Base-by-base conservation (phyloP, 1,140 invertebrate genomes). In the Triops cancriformis region DNA sequence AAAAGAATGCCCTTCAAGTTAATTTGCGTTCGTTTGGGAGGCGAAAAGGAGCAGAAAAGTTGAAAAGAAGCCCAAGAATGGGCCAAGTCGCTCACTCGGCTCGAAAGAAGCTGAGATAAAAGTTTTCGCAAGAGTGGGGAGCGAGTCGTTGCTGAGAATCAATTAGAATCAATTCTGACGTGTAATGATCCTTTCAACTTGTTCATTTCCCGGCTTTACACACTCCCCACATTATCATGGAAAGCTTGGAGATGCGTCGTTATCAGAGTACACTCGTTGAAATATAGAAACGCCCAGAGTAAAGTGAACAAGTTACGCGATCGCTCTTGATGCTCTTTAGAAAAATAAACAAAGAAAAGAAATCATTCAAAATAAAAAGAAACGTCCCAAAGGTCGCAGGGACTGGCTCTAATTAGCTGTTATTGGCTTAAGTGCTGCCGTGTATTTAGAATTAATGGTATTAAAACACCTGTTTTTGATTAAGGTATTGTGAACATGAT, bases 401-500 rank as follows among this genome's bases (percentile, higher is more conserved):
- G 51, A 7, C 51, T 12, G 5, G 14, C 51, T 23, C 51, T 64
- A 64, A 64, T 64, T 64, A 64, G 51, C 51, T 6, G 51, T 64
- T 18, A 64, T 64, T 64, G n/a, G 51, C 18, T 23, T 64, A 64
- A 12, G 51, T 10, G 14, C 23, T 23, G 1, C n/a, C n/a, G n/a
- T n/a, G n/a, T n/a, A n/a, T n/a, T n/a, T n/a, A n/a, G n/a, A n/a
- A n/a, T n/a, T n/a, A n/a, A n/a, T n/a, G 18, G 6, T 64, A 64
- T n/a, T n/a, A n/a, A n/a, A 64, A 23, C 51, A 64, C 51, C 51
- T 64, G 51, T 64, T 64, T 64, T 64, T 64, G 51, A 64, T 64
- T 64, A 1, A 64, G 51, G 51, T 64, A 64, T 64, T 64, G 51
- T 64, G 51, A 64, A 23, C 51, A 64, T 64, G 51, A 1, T 64